Base-by-base conservation (phyloP, 2,797 vertebrate genomes). In the Cichlasoma orientale region DNA sequence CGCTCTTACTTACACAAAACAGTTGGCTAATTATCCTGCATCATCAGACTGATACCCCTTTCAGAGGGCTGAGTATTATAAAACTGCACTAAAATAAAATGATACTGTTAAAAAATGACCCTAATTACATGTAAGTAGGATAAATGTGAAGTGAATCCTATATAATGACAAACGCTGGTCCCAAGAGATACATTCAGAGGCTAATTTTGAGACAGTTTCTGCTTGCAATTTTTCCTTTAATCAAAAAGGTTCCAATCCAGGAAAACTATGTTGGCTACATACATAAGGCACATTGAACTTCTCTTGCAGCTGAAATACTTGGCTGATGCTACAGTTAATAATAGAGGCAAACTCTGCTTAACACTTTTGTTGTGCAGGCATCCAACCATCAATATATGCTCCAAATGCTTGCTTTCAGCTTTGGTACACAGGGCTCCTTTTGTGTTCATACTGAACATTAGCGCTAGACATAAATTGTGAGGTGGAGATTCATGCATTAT, bases 131-230 rank as follows among this genome's bases (percentile, higher is more conserved):
- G 53, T 68, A 29, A 76, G 13, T 5, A 19, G 16, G 23, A 18
- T 47, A 47, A 66, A 83, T 80, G 80, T 44, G 75, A 80, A 78
- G 47, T 71, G 79, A 82, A 82, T 31, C 54, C 8, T 50, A 13
- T 38, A n/a, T 63, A 44, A 81, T n/a, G 23, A 38, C 82, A 56
- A 77, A 80, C 41, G 74, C 74, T 75, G 55, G 59, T 79, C 70
- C 27, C 41, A 44, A 44, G 14, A 44, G 14, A 44, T 16, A 44
- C 14, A 16, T 44, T 16, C 41, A 16, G 14, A 44, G 41, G 14
- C 41, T 44, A 6, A 16, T 44, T 44, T 16, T 44, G 41, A 16
- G 41, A 44, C 2, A 16, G 14, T 16, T 44, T 44, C 4, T 44
- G 14, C 41, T 14, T 44, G 4, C 41, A 14, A 5, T 44, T 14